phyloP scores from a whole-genome alignment of 53 echinoderm and acorn worm species.

The Astropecten irregularis region DNA sequence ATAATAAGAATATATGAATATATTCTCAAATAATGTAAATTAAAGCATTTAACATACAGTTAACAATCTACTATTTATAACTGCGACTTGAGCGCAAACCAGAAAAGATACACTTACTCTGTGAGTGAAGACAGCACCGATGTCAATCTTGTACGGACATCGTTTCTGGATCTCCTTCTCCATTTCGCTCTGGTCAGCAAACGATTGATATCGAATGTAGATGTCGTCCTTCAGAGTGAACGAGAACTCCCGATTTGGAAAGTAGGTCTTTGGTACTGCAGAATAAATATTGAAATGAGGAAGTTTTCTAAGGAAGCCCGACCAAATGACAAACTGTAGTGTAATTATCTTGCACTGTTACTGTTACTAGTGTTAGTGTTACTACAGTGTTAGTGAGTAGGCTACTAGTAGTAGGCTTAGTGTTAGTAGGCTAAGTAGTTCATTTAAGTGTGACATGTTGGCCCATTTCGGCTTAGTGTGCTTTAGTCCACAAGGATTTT shows the following conservation, averaged over 20 bases:
- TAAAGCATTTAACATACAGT: neutral
- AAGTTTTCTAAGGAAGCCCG: no score
- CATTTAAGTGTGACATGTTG: no score
- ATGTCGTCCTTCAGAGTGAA: conserved; percentile 99
- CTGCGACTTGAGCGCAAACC: no score
- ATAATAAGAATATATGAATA: neutral
- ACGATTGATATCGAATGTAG: conserved; percentile 97
- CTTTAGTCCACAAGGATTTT: no score
- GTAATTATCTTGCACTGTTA: no score
- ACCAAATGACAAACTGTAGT: no score
- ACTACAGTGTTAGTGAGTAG: no score
- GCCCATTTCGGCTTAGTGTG: no score
- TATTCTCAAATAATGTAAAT: neutral
- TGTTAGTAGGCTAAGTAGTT: no score
- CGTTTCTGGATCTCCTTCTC: conserved; percentile 97
- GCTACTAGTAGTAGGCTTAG: no score
- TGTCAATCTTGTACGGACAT: conserved; percentile 99
- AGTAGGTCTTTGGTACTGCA: conserved; percentile 93
- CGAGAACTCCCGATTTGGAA: conserved; percentile 91
- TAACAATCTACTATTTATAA: neutral
- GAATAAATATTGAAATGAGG: no score
- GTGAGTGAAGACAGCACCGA: conserved; percentile 96
- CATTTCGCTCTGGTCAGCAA: conserved; percentile 91
- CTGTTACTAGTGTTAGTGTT: no score
- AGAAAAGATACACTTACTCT: conserved; percentile 57